A percentile compares a stretch with the other conserved stretches of the same genome.
These are phyloP conservation scores for Cephus sareptanus DNA, from an alignment of 2,888 invertebrate species.

Conservation along the genomic window DNA sequence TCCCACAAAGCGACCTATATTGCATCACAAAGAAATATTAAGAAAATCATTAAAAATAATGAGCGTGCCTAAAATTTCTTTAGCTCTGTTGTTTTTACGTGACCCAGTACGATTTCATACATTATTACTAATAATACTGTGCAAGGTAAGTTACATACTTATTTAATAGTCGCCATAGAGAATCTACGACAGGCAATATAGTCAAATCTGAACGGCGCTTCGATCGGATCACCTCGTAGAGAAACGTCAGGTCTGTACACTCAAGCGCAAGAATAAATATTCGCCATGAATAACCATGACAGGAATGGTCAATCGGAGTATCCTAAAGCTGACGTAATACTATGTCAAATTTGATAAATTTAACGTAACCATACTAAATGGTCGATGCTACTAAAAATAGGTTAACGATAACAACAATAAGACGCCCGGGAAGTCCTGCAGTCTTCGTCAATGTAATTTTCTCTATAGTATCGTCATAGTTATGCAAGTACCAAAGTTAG, in stretches of 20 bases:
- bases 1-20: not conserved
- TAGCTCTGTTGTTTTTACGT: not conserved
- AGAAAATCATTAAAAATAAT: not conserved
- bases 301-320: not conserved
- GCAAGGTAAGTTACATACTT: slow-evolving; percentile 3
- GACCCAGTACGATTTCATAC: not conserved
- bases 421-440: not conserved
- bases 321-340: not conserved
- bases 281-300: slow-evolving; percentile 38
- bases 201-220: not conserved
- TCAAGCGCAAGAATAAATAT: slow-evolving; percentile 22
- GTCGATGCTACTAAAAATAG: not conserved
- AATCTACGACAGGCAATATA: not conserved
- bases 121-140: not conserved
- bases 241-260: slow-evolving; percentile 27
- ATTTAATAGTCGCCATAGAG: not conserved
- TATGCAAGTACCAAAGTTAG: not conserved
- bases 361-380: not conserved
- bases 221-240: not conserved
- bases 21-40: not conserved
- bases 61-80: not conserved
- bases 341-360: not conserved
- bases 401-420: not conserved
- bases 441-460: not conserved
- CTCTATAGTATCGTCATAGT: not conserved